Base-by-base conservation (phyloP, 1,140 invertebrate species). In the Aporrectodea caliginosa region DNA sequence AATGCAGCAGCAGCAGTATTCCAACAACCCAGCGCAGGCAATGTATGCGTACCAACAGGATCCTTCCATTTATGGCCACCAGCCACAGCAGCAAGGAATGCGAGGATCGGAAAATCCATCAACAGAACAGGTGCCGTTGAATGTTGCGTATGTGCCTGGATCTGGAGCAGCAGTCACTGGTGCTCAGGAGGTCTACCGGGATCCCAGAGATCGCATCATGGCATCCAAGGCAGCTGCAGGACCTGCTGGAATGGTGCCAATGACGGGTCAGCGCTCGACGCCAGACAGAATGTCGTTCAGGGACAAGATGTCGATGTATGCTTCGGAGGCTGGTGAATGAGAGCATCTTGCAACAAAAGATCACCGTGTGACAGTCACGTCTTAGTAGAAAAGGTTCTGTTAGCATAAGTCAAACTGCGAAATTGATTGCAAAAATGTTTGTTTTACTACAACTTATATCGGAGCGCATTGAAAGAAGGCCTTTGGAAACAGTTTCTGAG, bases 251-350 rank as follows among this genome's bases (percentile, higher is more conserved):
- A n/a, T n/a, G n/a, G n/a, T n/a, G n/a, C n/a, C n/a, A n/a, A n/a
- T n/a, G n/a, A n/a, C n/a, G n/a, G n/a, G n/a, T 70, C n/a, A 35
- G 35, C 1, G 35, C 29, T 82, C 82, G 70, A 83, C 43, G 16
- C 35, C 81, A 16, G 86, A 87, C 34, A 82, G 84, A 69, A 84
- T 87, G 83, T 86, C 84, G 16, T 89, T 89, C 81, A 84, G 86
- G 78, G 89, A 89, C 81, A 89, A 89, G 84, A 89, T 89, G 89
- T 87, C 87, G 82, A 85, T 88, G 81, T 89, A 89, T 83, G 89
- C 89, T 35, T 70, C 81, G 73, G 85, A 89, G 81, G 83, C 87
- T 35, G 88, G 88, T 22, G 22, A 58, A 58, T 27, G 89, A 89
- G 75, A 81, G 82, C 43, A 86, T 87, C 14, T 87, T 86, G 33